A percentile compares a stretch with the other conserved stretches of the same genome.
These are phyloP conservation scores for Psix sp. DNA, from an alignment of 1,140 invertebrate species.

Conservation along the genomic window DNA sequence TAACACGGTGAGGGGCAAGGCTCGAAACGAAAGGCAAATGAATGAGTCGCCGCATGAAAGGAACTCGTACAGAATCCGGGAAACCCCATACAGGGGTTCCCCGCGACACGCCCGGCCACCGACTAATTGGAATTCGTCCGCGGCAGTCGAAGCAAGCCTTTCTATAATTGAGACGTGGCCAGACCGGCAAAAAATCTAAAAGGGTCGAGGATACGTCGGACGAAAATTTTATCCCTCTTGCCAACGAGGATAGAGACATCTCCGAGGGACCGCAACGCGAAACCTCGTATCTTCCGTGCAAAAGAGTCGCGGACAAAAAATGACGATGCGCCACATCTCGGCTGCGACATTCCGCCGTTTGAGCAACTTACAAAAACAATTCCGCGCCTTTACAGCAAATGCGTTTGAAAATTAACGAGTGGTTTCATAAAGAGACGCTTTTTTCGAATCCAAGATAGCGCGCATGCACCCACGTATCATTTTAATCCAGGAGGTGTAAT, in stretches of 20 bases:
- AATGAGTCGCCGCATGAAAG: conserved; percentile 76
- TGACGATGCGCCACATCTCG: conserved; percentile 35
- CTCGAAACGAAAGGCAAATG: conserved; percentile 75
- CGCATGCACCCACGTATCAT: conserved; percentile 8
- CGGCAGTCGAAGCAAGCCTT: conserved; percentile 77
- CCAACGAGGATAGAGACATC: conserved; percentile 47
- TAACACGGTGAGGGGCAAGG: conserved; percentile 49
- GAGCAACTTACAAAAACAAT: conserved; percentile 53
- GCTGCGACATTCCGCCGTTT: conserved; percentile 41
- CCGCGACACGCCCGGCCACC: conserved; percentile 72
- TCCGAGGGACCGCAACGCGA: conserved; percentile 39
- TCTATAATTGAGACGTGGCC: conserved; percentile 77
- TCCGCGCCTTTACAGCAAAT: conserved; percentile 32
- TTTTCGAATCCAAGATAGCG: conserved; percentile 21
- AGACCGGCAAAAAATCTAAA: conserved; percentile 67
- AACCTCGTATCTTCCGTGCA: conserved; percentile 49
- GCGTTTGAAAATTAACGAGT: conserved; percentile 45
- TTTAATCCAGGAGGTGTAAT: conserved; percentile 32
- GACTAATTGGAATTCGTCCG: conserved; percentile 78
- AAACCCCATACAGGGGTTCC: conserved; percentile 74
- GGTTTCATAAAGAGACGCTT: conserved; percentile 31
- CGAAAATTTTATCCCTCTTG: conserved; percentile 62
- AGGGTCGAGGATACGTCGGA: conserved; percentile 66
- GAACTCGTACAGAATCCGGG: conserved; percentile 77
- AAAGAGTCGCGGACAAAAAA: conserved; percentile 43